phyloP scores from a whole-genome alignment of 2,888 invertebrate species.

The Falcaria lacertinaria region DNA sequence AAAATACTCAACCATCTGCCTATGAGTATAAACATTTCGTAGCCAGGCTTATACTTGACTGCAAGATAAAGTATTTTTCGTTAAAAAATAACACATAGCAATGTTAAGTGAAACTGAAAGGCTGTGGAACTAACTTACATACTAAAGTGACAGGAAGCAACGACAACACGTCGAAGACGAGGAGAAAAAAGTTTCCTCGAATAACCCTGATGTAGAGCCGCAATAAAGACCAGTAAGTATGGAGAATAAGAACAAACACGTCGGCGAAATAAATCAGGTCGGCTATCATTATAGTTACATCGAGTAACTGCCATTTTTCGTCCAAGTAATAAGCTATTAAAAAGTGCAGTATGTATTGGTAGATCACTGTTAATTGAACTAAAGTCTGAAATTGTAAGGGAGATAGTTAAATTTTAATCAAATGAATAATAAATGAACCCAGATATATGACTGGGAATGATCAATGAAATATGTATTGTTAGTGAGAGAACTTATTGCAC shows the following conservation, averaged over 20 bases:
- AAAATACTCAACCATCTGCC: conserved; percentile 52
- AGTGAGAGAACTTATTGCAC: too few species aligned
- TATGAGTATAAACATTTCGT: conserved; percentile 17
- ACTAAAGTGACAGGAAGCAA: conserved; percentile 37
- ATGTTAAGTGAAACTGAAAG: too few species aligned
- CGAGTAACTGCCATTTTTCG: conserved; percentile 17
- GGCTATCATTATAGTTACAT: conserved; percentile 24
- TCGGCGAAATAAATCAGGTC: conserved; percentile 47
- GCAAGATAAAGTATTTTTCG: conserved; percentile 13
- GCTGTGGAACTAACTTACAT: conserved; percentile 42
- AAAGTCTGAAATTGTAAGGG: conserved; percentile 35
- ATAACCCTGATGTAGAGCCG: conserved; percentile 49
- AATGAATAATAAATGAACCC: too few species aligned
- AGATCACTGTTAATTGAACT: conserved; percentile 38
- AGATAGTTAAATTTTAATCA: too few species aligned
- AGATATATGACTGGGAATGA: too few species aligned
- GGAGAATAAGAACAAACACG: conserved; percentile 43
- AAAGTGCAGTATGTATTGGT: conserved; percentile 44
- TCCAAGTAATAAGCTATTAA: conserved; percentile 44
- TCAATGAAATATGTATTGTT: too few species aligned
- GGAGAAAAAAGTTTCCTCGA: conserved; percentile 33
- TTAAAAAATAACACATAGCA: too few species aligned
- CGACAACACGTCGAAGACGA: conserved; percentile 45
- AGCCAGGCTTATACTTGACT: conserved; percentile 28
- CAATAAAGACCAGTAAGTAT: conserved; percentile 52